phyloP scores from a whole-genome alignment of 2,797 vertebrate genomes.

The Gobionotothen gibberifrons region DNA sequence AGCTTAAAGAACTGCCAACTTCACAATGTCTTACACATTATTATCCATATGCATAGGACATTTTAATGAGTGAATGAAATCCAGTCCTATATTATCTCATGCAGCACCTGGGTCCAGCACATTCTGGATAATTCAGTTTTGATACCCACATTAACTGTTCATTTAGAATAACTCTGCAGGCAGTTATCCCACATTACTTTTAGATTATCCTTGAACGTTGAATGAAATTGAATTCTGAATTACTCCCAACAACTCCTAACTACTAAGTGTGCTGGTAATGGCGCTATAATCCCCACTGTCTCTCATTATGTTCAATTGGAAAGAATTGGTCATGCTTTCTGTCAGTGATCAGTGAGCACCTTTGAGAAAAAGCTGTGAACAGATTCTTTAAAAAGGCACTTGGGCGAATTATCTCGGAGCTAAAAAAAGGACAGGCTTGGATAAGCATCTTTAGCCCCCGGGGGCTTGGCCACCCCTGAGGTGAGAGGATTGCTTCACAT shows the following conservation, averaged over 20 bases:
- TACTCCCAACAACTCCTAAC: constrained; percentile 57
- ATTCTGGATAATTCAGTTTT: constrained; percentile 47
- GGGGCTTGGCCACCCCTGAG: constrained; percentile 73
- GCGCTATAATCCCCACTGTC: constrained; percentile 53
- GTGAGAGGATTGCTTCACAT: constrained; percentile 82
- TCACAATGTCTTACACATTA: constrained; percentile 65
- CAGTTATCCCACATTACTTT: constrained; percentile 53
- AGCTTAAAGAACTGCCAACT: constrained; percentile 66
- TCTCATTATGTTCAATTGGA: constrained; percentile 63
- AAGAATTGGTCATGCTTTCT: constrained; percentile 63
- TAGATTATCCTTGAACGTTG: constrained; percentile 65
- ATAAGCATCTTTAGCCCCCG: constrained; percentile 81
- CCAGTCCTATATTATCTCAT: constrained; percentile 55
- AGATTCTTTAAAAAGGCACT: constrained; percentile 74
- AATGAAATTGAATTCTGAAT: constrained; percentile 70
- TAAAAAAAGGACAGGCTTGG: constrained; percentile 81
- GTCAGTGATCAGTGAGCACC: constrained; percentile 73
- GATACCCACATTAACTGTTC: constrained; percentile 59
- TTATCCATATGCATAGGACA: constrained; percentile 52
- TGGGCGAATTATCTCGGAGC: constrained; percentile 77
- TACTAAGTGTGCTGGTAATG: constrained; percentile 69
- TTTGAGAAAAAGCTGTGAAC: constrained; percentile 68
- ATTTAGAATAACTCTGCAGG: constrained; percentile 65
- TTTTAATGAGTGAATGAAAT: constrained; percentile 67
- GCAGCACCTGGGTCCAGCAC: constrained; percentile 64